Percentiles rank a stretch among this genome's conserved stretches.
These are phyloP conservation scores for Zaprionus kolodkinae DNA, from an alignment of 1,140 invertebrate genomes.

Conservation along the genomic window DNA sequence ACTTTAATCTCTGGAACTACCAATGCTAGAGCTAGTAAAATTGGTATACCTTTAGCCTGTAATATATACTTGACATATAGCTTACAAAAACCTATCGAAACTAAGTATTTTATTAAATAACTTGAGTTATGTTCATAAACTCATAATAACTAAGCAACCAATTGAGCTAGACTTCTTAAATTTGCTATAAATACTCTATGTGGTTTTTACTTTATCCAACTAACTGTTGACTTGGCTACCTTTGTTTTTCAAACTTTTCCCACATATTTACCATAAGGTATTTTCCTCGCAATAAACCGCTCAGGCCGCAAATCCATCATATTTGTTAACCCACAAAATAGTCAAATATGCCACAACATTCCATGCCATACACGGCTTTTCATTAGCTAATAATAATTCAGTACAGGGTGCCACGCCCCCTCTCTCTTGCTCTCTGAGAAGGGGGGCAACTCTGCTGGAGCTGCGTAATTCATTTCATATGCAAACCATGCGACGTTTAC, in stretches of 20 bases:
- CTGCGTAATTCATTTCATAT: conserved; percentile 40
- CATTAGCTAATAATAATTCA: conserved; percentile 52
- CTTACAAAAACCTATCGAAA: background rate
- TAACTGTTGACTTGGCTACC: background rate
- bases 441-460: background rate
- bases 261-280: background rate
- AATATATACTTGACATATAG: too few species aligned
- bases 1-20: too few species aligned
- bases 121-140: background rate
- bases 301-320: conserved; percentile 10
- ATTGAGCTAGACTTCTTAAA: background rate
- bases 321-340: background rate
- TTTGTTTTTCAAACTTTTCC: background rate
- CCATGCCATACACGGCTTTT: conserved; percentile 34
- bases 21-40: background rate
- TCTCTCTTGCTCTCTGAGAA: background rate
- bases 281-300: background rate
- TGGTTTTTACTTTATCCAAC: background rate
- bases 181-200: background rate
- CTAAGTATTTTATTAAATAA: background rate
- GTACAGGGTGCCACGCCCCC: background rate
- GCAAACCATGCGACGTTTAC: conserved; percentile 33
- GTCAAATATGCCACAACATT: conserved; percentile 31
- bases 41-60: background rate
- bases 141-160: background rate